Conservation (phyloP, 2,113 vertebrate genomes). For the Channa argus region DNA sequence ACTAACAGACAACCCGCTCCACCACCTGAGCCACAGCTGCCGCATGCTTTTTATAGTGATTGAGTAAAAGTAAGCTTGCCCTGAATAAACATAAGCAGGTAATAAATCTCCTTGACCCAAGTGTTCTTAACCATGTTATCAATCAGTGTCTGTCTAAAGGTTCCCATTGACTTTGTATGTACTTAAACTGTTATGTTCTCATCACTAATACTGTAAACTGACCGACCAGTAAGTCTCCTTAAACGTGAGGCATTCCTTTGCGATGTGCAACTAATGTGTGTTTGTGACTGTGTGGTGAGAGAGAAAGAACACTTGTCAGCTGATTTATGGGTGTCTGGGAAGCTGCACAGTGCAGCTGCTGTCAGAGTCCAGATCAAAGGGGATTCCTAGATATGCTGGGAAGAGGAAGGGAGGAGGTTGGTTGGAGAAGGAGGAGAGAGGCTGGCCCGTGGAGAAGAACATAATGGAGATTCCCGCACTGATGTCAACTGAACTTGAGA, state of each 20-base stretch:
- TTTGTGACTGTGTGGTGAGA: neutral
- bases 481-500: slow-evolving; percentile 16
- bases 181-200: slow-evolving; percentile 14
- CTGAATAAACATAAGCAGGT: neutral
- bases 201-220: slow-evolving; percentile 15
- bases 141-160: neutral
- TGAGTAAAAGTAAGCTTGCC: no score
- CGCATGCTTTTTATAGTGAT: neutral
- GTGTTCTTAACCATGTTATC: neutral
- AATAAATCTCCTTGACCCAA: slow-evolving; percentile 26
- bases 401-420: neutral
- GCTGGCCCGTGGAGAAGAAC: slow-evolving; percentile 10
- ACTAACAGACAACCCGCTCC: slow-evolving; percentile 8
- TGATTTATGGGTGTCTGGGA: slow-evolving; percentile 58
- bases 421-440: slow-evolving; percentile 1
- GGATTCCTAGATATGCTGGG: slow-evolving; percentile 60
- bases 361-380: slow-evolving; percentile 67
- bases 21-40: slow-evolving; percentile 32
- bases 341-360: slow-evolving; percentile 63
- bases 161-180: slow-evolving; percentile 1
- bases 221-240: slow-evolving; percentile 4
- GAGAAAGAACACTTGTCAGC: slow-evolving; percentile 37
- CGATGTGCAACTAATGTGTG: slow-evolving; percentile 5
- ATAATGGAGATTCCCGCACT: slow-evolving; percentile 24
- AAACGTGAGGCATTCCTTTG: slow-evolving; percentile 25